These are phyloP conservation scores for Chelonus insularis DNA, from an alignment of 1,140 invertebrate genomes.

Conservation along the genomic window DNA sequence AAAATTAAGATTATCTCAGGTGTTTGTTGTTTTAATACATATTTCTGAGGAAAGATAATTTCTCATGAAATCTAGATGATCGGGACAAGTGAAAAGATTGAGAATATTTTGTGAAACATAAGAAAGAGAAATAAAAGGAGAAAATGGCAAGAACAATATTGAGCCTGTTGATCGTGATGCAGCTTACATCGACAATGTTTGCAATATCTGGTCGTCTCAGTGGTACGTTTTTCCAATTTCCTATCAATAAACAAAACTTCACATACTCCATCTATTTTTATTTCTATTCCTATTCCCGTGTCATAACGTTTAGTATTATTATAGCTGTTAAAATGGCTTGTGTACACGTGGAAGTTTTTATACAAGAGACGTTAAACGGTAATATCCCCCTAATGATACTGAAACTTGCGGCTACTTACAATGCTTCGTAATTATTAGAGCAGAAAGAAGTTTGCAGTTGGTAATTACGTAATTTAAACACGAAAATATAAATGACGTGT, in stretches of 20 bases:
- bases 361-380: neutral
- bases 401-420: neutral
- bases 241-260: neutral
- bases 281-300: neutral
- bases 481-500: neutral
- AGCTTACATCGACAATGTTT: slow-evolving; percentile 3
- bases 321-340: neutral
- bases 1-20: no score
- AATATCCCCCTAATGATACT: neutral
- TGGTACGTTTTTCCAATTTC: slow-evolving; percentile 22
- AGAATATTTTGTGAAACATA: slow-evolving; percentile 4
- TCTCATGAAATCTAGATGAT: no score
- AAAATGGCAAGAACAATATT: slow-evolving; percentile 18
- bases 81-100: neutral
- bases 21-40: no score
- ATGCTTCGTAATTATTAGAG: neutral
- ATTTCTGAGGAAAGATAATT: no score
- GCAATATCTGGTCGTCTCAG: slow-evolving; percentile 23
- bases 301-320: no score
- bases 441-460: neutral
- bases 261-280: neutral
- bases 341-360: neutral
- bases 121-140: slow-evolving; percentile 5
- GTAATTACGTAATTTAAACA: slow-evolving; percentile 1
- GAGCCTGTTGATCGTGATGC: slow-evolving; percentile 15